Conservation (phyloP, 2,888 invertebrate species). For the Thereva unica region DNA sequence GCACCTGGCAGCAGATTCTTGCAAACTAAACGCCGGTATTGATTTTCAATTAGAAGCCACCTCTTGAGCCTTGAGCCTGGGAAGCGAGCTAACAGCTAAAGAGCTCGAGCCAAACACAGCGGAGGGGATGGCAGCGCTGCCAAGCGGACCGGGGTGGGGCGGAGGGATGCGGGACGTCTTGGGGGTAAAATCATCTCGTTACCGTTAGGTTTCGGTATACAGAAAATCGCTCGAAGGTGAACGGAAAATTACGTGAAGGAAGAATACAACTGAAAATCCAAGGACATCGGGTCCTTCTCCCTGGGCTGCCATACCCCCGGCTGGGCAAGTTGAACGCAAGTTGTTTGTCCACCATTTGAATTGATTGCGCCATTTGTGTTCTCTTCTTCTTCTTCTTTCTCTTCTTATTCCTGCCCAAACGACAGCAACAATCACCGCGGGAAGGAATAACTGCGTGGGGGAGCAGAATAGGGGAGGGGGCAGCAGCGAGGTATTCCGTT, state of each 20-base stretch:
- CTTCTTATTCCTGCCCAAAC: slow-evolving; percentile 10
- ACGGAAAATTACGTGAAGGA: slow-evolving; percentile 19
- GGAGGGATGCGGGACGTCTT: no score
- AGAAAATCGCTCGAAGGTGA: not conserved
- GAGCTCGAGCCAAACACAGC: not conserved
- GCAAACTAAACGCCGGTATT: slow-evolving; percentile 29
- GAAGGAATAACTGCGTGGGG: slow-evolving; percentile 15
- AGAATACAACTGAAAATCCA: slow-evolving; percentile 26
- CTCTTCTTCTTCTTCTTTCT: not conserved
- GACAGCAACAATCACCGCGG: slow-evolving; percentile 34
- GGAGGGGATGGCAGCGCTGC: not conserved
- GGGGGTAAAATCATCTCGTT: slow-evolving; percentile 3
- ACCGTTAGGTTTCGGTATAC: slow-evolving; percentile 21
- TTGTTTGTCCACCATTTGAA: slow-evolving; percentile 42
- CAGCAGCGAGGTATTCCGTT: slow-evolving; percentile 29
- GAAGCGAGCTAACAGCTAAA: not conserved
- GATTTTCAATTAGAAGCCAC: slow-evolving; percentile 35
- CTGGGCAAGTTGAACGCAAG: slow-evolving; percentile 34
- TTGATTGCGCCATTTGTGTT: slow-evolving; percentile 43
- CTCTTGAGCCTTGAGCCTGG: not conserved
- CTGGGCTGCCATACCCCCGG: slow-evolving; percentile 5
- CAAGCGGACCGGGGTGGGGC: no score
- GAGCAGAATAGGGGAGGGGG: slow-evolving; percentile 11
- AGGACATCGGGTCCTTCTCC: slow-evolving; percentile 18
- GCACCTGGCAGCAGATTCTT: slow-evolving; percentile 37